A percentile compares a stretch with the other conserved stretches of the same genome.
Conservation (phyloP, 2,113 vertebrate genomes). For the Grantiella picta region DNA sequence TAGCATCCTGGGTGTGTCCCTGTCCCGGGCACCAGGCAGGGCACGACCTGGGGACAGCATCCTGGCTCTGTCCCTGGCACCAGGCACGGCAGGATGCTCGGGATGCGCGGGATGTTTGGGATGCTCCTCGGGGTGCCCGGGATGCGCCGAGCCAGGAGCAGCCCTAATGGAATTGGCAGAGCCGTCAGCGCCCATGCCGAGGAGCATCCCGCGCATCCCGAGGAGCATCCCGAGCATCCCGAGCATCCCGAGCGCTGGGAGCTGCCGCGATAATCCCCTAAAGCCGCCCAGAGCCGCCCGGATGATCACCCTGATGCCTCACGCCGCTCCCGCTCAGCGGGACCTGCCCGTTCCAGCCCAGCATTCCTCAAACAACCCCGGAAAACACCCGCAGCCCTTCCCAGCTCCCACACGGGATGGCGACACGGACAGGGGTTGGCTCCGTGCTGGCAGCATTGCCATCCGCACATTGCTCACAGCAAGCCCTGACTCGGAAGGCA, state of each 20-base stretch:
- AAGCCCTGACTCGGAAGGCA: background rate
- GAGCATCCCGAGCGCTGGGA: background rate
- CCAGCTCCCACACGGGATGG: conserved; percentile 42
- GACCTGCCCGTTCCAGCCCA: conserved; percentile 65
- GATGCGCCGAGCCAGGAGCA: conserved; percentile 61
- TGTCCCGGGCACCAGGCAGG: too few relatives aligned
- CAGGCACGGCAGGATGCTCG: background rate
- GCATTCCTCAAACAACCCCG: conserved; percentile 67
- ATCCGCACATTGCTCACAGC: conserved; percentile 21
- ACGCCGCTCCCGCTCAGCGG: conserved; percentile 73
- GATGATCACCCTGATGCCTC: background rate
- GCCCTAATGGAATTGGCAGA: conserved; percentile 79
- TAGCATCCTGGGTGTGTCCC: background rate
- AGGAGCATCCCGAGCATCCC: too few relatives aligned
- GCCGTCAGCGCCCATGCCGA: conserved; percentile 73
- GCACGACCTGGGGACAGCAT: background rate
- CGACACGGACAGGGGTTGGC: background rate
- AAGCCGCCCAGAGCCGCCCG: background rate
- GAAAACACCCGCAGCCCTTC: conserved; percentile 38
- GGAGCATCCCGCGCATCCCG: background rate
- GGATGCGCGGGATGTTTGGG: background rate
- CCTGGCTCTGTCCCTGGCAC: background rate
- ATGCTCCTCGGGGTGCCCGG: too few relatives aligned
- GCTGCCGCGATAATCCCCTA: background rate
- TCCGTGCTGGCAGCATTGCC: conserved; percentile 17